Conservation (phyloP, 2,888 invertebrate genomes). For the Caenorhabditis parvicauda region DNA sequence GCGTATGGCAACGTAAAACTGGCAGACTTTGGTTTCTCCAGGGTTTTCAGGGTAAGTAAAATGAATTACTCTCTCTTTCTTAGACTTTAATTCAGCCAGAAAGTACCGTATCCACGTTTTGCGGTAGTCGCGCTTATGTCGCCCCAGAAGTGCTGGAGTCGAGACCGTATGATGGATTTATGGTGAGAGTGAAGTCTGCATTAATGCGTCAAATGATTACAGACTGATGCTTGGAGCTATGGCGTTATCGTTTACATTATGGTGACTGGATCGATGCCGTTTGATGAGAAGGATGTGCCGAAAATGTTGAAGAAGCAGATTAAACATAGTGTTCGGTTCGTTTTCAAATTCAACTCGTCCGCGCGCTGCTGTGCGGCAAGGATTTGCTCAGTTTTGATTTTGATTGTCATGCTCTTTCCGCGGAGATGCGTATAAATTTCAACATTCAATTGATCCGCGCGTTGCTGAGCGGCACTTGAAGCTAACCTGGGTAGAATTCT, state of each 20-base stretch:
- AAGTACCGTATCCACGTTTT: background rate
- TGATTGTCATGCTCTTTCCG: no score
- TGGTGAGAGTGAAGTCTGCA: background rate
- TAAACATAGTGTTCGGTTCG: background rate
- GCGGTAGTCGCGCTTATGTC: background rate
- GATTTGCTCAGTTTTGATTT: no score
- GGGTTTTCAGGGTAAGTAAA: background rate
- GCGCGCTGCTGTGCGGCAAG: no score
- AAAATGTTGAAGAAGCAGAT: background rate
- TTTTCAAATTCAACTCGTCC: no score
- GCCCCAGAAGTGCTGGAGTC: background rate
- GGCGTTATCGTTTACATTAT: background rate
- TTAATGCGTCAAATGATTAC: background rate
- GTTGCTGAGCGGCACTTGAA: no score
- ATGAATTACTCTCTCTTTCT: background rate
- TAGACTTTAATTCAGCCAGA: background rate
- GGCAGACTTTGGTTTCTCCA: background rate
- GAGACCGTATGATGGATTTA: background rate
- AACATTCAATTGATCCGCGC: no score
- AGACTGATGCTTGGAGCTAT: background rate
- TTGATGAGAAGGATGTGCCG: background rate
- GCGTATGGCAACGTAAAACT: background rate
- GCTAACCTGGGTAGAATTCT: no score
- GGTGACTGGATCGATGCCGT: background rate
- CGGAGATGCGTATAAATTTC: no score